A percentile compares a stretch with the other conserved stretches of the same genome.
phyloP scores from a whole-genome alignment of 2,797 vertebrate species.

The Acanthornis magna region DNA sequence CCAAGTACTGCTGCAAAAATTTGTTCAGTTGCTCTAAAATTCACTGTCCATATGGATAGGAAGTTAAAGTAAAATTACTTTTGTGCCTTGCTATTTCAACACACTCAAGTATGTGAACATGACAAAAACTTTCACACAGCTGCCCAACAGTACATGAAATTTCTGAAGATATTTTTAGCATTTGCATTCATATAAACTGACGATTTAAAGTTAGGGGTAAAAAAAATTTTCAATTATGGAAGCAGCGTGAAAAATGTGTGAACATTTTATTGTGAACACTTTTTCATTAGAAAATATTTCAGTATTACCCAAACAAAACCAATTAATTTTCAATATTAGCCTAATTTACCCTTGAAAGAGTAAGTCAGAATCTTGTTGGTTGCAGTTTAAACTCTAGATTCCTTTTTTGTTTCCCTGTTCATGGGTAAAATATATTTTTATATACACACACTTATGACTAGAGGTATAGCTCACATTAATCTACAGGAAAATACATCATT shows the following conservation, averaged over 20 bases:
- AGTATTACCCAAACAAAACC: background rate
- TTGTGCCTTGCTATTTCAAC: background rate
- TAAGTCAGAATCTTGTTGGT: background rate
- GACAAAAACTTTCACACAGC: background rate
- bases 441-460: background rate
- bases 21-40: background rate
- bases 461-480: background rate
- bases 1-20: background rate
- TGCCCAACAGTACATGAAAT: background rate
- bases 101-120: background rate
- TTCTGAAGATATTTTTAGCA: background rate
- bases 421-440: background rate
- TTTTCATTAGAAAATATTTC: background rate
- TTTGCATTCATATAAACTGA: background rate
- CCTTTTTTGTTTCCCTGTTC: background rate
- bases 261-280: background rate
- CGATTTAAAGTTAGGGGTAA: background rate
- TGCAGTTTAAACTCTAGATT: background rate
- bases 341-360: background rate
- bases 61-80: background rate
- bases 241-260: background rate
- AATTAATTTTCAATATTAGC: background rate
- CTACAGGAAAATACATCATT: background rate
- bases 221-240: background rate
- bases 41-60: background rate